Conservation (phyloP, 1,140 invertebrate species). For the Drosophila subobscura region DNA sequence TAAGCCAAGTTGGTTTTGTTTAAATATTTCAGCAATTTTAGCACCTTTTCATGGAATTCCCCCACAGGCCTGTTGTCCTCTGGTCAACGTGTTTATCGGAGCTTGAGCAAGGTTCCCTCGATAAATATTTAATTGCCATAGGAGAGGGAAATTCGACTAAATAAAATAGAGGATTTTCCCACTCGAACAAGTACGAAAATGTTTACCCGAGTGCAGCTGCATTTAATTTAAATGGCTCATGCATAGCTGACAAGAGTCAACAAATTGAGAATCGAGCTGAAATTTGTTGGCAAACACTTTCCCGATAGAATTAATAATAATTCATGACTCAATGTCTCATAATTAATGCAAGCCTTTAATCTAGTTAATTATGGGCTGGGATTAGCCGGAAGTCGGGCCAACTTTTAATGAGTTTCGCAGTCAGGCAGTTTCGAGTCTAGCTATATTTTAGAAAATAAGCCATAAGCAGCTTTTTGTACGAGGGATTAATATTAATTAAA, state of each 20-base stretch:
- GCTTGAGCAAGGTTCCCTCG: slow-evolving; percentile 38
- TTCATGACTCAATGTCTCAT: slow-evolving; percentile 8
- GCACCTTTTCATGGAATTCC: slow-evolving; percentile 45
- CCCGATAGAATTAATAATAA: too few species aligned
- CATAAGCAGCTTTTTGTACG: slow-evolving; percentile 45
- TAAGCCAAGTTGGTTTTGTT: slow-evolving; percentile 20
- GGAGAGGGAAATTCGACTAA: neutral
- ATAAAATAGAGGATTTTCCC: too few species aligned
- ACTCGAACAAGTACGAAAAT: too few species aligned
- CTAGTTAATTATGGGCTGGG: slow-evolving; percentile 42
- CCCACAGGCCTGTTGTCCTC: neutral
- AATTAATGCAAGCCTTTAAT: slow-evolving; percentile 22
- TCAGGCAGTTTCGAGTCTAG: neutral
- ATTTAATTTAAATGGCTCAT: slow-evolving; percentile 9
- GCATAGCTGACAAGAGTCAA: neutral
- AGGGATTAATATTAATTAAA: slow-evolving; percentile 74
- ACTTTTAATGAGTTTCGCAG: slow-evolving; percentile 67
- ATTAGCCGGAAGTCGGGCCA: slow-evolving; percentile 36
- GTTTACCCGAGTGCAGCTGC: too few species aligned
- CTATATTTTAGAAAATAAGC: slow-evolving; percentile 13
- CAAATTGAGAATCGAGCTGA: slow-evolving; percentile 9
- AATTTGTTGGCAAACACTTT: too few species aligned
- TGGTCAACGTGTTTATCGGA: slow-evolving; percentile 56
- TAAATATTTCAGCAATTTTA: slow-evolving; percentile 73
- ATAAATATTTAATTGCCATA: slow-evolving; percentile 72